These are phyloP conservation scores for Sitodiplosis mosellana DNA, from an alignment of 1,140 invertebrate species.

Conservation along the genomic window DNA sequence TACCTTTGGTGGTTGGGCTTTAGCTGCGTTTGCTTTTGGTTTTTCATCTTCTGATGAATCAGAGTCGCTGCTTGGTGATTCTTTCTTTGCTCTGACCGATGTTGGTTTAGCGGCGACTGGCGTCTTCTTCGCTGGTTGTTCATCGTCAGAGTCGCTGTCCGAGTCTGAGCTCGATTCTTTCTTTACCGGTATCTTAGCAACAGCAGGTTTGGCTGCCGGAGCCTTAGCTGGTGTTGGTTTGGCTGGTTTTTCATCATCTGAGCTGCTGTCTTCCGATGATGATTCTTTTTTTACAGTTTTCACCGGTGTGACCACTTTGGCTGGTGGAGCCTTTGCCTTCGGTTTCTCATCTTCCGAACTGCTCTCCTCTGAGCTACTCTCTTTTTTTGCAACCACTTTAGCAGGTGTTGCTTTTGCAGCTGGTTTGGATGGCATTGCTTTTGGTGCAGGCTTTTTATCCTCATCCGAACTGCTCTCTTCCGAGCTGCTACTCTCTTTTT, in stretches of 20 bases:
- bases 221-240: conserved; percentile 3
- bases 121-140: too few relatives aligned
- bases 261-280: too few relatives aligned
- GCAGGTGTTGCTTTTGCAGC: too few relatives aligned
- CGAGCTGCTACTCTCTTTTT: neutral
- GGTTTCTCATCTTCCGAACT: conserved; percentile 7
- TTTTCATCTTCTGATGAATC: conserved; percentile 5
- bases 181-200: conserved; percentile 4
- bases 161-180: neutral
- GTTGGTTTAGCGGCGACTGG: neutral
- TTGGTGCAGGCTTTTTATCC: neutral
- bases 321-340: neutral
- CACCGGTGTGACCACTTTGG: conserved; percentile 3
- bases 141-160: conserved; percentile 2
- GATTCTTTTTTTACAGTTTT: too few relatives aligned
- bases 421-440: neutral
- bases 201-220: conserved; percentile 7
- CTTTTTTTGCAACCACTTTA: conserved; percentile 1
- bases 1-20: conserved; percentile 1
- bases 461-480: conserved; percentile 2
- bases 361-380: conserved; percentile 5
- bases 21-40: conserved; percentile 6
- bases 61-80: conserved; percentile 5
- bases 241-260: conserved; percentile 12
- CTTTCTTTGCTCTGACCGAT: conserved; percentile 2